Conservation (phyloP, 2,888 invertebrate species). For the Caenorhabditis sp. region DNA sequence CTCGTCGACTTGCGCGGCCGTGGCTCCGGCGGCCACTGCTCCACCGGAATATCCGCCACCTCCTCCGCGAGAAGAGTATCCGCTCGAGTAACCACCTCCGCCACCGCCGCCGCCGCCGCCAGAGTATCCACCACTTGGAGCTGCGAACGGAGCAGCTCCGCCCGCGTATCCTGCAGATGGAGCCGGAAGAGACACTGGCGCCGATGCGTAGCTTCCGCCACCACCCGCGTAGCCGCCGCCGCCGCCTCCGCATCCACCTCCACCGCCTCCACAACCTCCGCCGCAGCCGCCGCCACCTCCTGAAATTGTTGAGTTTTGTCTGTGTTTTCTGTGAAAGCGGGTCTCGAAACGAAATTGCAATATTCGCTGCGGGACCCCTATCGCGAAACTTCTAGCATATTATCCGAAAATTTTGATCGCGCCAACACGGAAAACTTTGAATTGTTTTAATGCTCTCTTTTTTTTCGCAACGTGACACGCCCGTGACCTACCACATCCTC, state of each 20-base stretch:
- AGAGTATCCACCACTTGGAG: conserved; percentile 15
- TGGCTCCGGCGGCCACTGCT: conserved; percentile 53
- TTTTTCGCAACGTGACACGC: no score
- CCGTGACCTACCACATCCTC: conserved; percentile 29
- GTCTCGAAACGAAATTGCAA: no score
- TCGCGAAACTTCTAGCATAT: no score
- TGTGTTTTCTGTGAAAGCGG: no score
- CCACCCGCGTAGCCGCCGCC: conserved; percentile 33
- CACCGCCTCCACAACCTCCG: conserved; percentile 22
- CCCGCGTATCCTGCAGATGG: conserved; percentile 27
- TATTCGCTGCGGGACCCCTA: no score
- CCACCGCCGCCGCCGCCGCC: conserved; percentile 24
- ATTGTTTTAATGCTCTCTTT: no score
- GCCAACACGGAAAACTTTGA: no score
- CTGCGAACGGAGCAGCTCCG: conserved; percentile 10
- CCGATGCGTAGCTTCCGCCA: conserved; percentile 30
- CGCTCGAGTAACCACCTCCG: conserved; percentile 10
- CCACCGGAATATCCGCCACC: conserved; percentile 25
- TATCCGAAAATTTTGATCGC: no score
- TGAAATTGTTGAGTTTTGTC: no score
- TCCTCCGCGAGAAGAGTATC: no score
- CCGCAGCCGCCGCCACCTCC: conserved; percentile 34
- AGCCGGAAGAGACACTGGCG: conserved; percentile 28
- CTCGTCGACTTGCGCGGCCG: conserved; percentile 54
- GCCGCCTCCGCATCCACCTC: conserved; percentile 34